Base-by-base conservation (phyloP, 2,113 vertebrate species). In the Chloroceryle aenea region DNA sequence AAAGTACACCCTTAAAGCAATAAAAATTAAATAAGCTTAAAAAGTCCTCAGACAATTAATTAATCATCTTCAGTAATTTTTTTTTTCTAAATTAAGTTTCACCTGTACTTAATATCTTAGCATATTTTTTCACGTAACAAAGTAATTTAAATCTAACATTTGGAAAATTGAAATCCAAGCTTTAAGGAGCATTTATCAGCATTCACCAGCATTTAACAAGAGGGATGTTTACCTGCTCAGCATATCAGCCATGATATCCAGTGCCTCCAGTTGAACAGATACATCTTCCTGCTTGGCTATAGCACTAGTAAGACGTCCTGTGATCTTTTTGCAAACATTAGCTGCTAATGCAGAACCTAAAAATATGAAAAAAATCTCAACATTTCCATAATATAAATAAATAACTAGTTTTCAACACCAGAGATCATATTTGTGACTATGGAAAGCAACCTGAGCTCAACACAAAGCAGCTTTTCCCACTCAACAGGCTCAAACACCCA, bases 161-260 rank as follows among this genome's bases (percentile, higher is more conserved):
- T 75, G 6, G 14, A 83, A 90, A 82, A 72, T 8, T 80, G 27
- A 61, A 80, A 36, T 68, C 71, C 43, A 88, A 40, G 16, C 7
- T 71, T 74, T 58, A 68, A 73, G 12, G 10, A 79, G 16, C 23
- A 85, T 64, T 89, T 48, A 38, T 47, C 4, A 93, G 22, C 36
- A 71, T 91, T 82, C 48, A 80, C 7, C 45, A 82, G 12, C 5
- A 3, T 29, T 85, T 59, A 43, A 45, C 52, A 78, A 87, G 14
- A 40, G 43, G 18, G 17, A 75, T 30, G n/a, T 75, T 97, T 98
- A 99, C 99, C 99, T 99, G 98, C 99, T 99, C 38, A 99, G 98
- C 99, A 99, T 99, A 98, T 99, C 99, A 52, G 99, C 99, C 99
- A 99, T 99, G 96, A 99, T 99, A 98, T 99, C 99, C 61, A 99